Conservation (phyloP, 1,140 invertebrate genomes). For the Leptopilina clavipes region DNA sequence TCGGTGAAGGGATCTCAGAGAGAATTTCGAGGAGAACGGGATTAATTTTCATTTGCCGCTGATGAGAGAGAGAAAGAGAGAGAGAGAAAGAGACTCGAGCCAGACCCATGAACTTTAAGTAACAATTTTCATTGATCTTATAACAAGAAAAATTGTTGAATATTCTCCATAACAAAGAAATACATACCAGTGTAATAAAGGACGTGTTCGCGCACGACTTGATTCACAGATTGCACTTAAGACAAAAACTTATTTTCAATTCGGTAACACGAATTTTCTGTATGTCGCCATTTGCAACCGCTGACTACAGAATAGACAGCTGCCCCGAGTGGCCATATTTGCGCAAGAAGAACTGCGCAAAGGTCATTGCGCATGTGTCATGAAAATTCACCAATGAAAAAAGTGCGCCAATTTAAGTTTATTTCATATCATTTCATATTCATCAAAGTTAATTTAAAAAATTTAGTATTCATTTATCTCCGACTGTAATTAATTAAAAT, state of each 20-base stretch:
- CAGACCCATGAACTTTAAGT: not conserved
- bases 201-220: slow-evolving; percentile 57
- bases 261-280: slow-evolving; percentile 66
- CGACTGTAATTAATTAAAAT: too few species aligned
- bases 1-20: slow-evolving; percentile 33
- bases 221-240: slow-evolving; percentile 57
- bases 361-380: not conserved
- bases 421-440: not conserved
- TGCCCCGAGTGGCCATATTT: slow-evolving; percentile 43
- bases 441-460: not conserved
- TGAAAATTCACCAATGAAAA: not conserved
- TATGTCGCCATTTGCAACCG: slow-evolving; percentile 73
- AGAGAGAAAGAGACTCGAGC: not conserved
- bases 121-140: not conserved
- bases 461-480: too few species aligned
- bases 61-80: slow-evolving; percentile 16
- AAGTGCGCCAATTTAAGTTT: not conserved
- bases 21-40: slow-evolving; percentile 14
- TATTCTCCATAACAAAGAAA: not conserved
- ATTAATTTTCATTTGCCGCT: slow-evolving; percentile 7
- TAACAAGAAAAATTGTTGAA: not conserved
- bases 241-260: slow-evolving; percentile 65
- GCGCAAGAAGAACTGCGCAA: slow-evolving; percentile 1
- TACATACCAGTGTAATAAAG: slow-evolving; percentile 62
- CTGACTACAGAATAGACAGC: slow-evolving; percentile 61